Base-by-base conservation (phyloP, 2,113 vertebrate genomes). In the Hydrolagus affinis region DNA sequence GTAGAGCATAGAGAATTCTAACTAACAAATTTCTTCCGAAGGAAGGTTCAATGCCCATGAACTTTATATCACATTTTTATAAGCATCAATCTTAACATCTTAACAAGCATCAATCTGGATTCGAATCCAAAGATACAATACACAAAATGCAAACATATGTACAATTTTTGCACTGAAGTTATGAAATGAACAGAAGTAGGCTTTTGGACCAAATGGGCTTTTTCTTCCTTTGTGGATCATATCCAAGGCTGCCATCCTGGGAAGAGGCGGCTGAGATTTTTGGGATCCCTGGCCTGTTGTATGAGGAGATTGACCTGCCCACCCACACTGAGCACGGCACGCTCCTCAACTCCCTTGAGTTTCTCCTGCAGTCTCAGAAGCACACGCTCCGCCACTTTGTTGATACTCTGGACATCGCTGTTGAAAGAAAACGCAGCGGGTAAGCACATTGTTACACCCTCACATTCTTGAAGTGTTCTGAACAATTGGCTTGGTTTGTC, bases 231-330 rank as follows among this genome's bases (percentile, higher is more conserved):
- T 70, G 62, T 86, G 66, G 32, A 72, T 94, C 89, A 95, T 71
- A 98, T 96, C 98, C 98, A 99, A 66, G 98, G 91, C 88, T 97
- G 97, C 98, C 98, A 99, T 1, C 97, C 97, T 0, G 90, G 93
- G 89, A 94, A 99, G 80, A 99, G 96, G 0, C 88, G 93, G 90
- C 98, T 97, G 85, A 99, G 96, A 86, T 99, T 99, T 90, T 97
- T 96, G 64, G 95, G 96, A 90, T 99, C 97, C 95, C 98, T 96
- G 88, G 98, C 97, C 88, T 98, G 97, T 77, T 99, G 97, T 85
- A 99, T 98, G 88, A 99, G 97, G 86, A 99, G 94, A 90, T 99
- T 99, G 88, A 99, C 97, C 88, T 99, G 98, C 4, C 98, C 98
- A 0, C 94, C 94, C 23, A 98, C 95, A 0, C 95, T 98, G 85